Base-by-base conservation (phyloP, 2,888 invertebrate species). In the Drosophila paramelanica region DNA sequence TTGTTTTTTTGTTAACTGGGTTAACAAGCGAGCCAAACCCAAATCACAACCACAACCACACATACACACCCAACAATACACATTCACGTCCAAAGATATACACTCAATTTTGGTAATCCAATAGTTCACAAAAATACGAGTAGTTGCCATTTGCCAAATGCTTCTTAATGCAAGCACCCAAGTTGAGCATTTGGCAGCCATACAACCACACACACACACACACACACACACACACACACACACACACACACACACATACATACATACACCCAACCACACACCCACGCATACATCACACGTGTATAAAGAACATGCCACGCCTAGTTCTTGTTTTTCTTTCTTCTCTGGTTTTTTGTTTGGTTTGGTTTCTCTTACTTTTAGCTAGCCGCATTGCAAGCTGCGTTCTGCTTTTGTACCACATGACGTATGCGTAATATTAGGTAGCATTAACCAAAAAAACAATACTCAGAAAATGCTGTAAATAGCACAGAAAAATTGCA, bases 361-460 rank as follows among this genome's bases (percentile, higher is more conserved):
- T 78, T 66, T 73, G 59, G 56, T 47, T 76, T 61, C 42, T 36
- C 61, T 61, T 77, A 77, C 67, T 76, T 77, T 72, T 77, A 88
- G 88, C 86, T 79, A 86, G 78, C 84, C 83, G 83, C 88, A 84
- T 79, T 86, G 83, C 79, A 79, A 79, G 71, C 87, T 86, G 77
- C 80, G 81, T 85, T 88, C 85, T 76, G 76, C 73, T 78, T 76
- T 70, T 79, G 77, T 77, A 67, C 84, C 87, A 87, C 88, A 82
- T 71, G 88, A 58, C 88, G 82, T 84, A 82, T 82, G 82, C 88
- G 82, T 88, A 71, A 81, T 87, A 67, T 79, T 79, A 65, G 67
- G 67, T 74, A 77, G 71, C 69, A 60, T 70, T 50, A 55, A 61
- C 38, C 45, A 55, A 39, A 53, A 42, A 56, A 39, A 53, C 38